Percentiles rank a stretch among this genome's conserved stretches.
Evolutionary conservation across 2,888 invertebrate genomes (phyloP).

Genomic region (Tinea trinotella): DNA sequence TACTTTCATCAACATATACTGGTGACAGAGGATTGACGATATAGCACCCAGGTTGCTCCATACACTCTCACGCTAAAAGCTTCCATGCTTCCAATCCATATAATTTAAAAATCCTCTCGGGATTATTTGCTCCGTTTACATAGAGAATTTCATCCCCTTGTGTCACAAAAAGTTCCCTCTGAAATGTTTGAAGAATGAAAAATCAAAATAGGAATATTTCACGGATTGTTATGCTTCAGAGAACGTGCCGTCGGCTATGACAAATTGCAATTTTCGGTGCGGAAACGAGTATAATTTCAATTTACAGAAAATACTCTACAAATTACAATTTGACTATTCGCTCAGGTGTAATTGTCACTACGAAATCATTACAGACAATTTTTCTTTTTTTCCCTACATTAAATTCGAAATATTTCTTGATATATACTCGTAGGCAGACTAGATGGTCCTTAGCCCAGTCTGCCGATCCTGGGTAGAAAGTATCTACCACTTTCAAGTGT

Average conservation of each 20-base stretch:
- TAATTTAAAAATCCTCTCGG: constrained; percentile 8
- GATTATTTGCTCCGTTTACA: not conserved
- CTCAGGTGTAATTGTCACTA: constrained; percentile 10
- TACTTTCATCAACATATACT: constrained; percentile 20
- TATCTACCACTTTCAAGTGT: too few relatives aligned
- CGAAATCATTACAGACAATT: not conserved
- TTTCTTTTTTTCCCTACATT: too few relatives aligned
- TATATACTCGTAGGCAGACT: too few relatives aligned
- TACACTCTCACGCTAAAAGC: constrained; percentile 14
- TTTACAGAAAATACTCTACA: constrained; percentile 28
- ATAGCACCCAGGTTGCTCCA: constrained; percentile 2
- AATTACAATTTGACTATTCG: constrained; percentile 5
- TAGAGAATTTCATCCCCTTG: not conserved
- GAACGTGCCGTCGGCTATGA: constrained; percentile 28
- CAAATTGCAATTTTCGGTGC: constrained; percentile 36
- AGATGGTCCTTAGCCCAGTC: too few relatives aligned
- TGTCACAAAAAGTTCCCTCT: not conserved
- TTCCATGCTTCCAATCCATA: not conserved
- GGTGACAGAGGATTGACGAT: constrained; percentile 20
- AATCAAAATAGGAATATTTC: constrained; percentile 16
- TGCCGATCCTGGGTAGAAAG: too few relatives aligned
- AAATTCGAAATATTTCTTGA: too few relatives aligned
- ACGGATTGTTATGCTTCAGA: constrained; percentile 21
- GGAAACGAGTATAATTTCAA: constrained; percentile 36
- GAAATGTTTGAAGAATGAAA: constrained; percentile 16